A percentile compares a stretch with the other conserved stretches of the same genome.
Evolutionary conservation across 2,888 invertebrate species (phyloP).

Genomic region (Amphipyra tragopoginis): DNA sequence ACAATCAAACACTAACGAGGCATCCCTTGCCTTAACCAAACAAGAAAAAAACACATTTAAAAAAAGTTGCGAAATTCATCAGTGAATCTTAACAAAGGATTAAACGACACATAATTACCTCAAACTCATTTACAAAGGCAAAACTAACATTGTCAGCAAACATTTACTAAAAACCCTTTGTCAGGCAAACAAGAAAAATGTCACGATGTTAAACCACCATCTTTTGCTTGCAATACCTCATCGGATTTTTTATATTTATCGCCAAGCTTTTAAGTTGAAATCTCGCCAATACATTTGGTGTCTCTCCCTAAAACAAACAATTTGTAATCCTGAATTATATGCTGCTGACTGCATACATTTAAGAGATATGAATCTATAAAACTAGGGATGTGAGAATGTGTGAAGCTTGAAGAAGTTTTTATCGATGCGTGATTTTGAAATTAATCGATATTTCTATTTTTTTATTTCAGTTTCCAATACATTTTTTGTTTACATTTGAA

Average conservation of each 20-base stretch:
- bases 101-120: conserved; percentile 75
- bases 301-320: conserved; percentile 89
- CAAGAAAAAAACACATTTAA: conserved; percentile 7
- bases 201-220: conserved; percentile 65
- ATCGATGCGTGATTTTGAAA: conserved; percentile 23
- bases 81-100: conserved; percentile 59
- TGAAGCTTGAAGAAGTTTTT: conserved; percentile 7
- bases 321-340: conserved; percentile 90
- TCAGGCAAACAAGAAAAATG: conserved; percentile 81
- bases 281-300: conserved; percentile 87
- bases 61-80: conserved; percentile 47
- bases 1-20: conserved; percentile 38
- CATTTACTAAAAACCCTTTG: conserved; percentile 79
- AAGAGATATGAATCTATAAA: conserved; percentile 89
- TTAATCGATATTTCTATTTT: neutral
- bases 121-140: conserved; percentile 80
- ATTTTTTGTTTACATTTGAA: too few species aligned
- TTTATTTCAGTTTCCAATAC: too few species aligned
- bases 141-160: conserved; percentile 77
- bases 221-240: conserved; percentile 80
- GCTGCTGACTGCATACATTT: conserved; percentile 89
- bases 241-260: conserved; percentile 85
- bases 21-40: conserved; percentile 8
- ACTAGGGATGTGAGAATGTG: conserved; percentile 74
- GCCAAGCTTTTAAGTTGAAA: conserved; percentile 87